Percentiles rank a stretch among this genome's conserved stretches.
These are phyloP conservation scores for Gastrophryne carolinensis DNA, from an alignment of 2,797 vertebrate species.

Conservation along the genomic window DNA sequence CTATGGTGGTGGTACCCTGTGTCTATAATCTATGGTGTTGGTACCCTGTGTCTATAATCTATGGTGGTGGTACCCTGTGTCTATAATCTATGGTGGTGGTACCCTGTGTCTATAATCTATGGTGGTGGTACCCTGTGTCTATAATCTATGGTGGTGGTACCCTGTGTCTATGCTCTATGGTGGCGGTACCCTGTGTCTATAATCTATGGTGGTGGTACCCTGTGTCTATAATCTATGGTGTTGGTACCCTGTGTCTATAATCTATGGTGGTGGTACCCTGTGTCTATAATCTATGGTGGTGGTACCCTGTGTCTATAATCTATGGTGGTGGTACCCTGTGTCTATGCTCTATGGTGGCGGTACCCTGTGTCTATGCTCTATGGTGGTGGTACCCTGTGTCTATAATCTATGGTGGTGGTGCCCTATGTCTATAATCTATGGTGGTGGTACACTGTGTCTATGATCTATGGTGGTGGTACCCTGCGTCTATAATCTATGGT, in stretches of 20 bases:
- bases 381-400: neutral
- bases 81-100: neutral
- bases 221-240: neutral
- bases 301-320: neutral
- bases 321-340: neutral
- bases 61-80: neutral
- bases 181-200: neutral
- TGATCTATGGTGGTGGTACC: neutral
- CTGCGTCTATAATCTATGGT: neutral
- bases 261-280: neutral
- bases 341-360: neutral
- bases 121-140: neutral
- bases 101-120: neutral
- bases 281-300: neutral
- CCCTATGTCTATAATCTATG: neutral
- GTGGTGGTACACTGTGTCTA: neutral
- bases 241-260: neutral
- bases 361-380: neutral
- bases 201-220: neutral
- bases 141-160: neutral
- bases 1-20: neutral
- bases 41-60: neutral
- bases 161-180: neutral
- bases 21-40: neutral
- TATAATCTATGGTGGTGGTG: neutral